Base-by-base conservation (phyloP, 2,113 vertebrate species). In the Monarcha castaneiventris region DNA sequence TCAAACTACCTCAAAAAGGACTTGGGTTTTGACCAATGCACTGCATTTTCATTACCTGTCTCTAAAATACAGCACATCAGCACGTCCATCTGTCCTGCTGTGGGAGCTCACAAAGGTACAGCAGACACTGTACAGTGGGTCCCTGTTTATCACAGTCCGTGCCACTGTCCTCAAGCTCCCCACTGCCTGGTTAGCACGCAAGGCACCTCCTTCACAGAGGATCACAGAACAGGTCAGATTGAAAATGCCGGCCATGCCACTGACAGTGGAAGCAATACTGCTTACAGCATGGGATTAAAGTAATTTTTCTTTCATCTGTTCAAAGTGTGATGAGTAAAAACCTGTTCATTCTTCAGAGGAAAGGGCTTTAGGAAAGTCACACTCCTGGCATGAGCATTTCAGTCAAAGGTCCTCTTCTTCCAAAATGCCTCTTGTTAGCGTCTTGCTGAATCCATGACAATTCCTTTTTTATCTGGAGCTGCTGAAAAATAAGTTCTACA, bases 1-100 rank as follows among this genome's bases (percentile, higher is more conserved):
- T 67, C 10, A 5, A 69, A 75, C 1, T 0, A 51, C 29, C 41
- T 32, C 5, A 0, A 48, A 25, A 54, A 48, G 41, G 39, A 58
- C 21, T 63, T 67, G 61, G 3, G 23, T 67, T 90, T 90, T 82
- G 41, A 52, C 23, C 43, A 46, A 30, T 17, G 13, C 29, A 27
- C 59, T 51, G 61, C 7, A 20, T 66, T 77, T 91, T 59, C 30
- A 8, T 80, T 61, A 33, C 58, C 1, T 2, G 10, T 67, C 29
- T 11, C 23, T 63, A 1, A 67, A 56, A 79, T 11, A 7, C 37
- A 77, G 63, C 6, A 2, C 26, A 59, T 75, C 30, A 80, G 52
- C 4, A 1, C 20, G 64, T 59, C 26, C 26, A 39, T 78, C 49
- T 44, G 23, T 62, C 52, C 51, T 74, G 37, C 29, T 23, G 9